Evolutionary conservation across 2,888 invertebrate genomes (phyloP).

Genomic region (Tipula vernalis): DNA sequence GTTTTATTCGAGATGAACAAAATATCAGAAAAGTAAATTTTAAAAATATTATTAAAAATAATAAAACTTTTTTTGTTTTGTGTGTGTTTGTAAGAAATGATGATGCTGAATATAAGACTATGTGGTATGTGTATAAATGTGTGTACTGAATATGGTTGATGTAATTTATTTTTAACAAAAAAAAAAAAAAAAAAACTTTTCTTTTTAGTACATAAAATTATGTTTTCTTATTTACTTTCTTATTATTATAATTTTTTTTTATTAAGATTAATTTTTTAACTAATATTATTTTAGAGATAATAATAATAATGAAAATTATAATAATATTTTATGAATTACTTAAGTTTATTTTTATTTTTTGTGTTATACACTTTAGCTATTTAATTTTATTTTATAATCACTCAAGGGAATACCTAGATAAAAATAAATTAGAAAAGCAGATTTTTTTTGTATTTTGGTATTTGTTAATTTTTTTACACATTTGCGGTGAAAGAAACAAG

Average conservation of each 20-base stretch:
- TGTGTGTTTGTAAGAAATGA: neutral
- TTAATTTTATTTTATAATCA: neutral
- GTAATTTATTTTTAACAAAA: neutral
- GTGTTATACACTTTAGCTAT: neutral
- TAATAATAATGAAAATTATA: neutral
- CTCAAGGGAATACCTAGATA: neutral
- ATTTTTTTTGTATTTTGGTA: neutral
- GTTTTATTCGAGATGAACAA: neutral
- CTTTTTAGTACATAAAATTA: neutral
- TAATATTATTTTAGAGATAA: neutral
- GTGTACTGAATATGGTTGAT: neutral
- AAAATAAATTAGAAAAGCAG: neutral
- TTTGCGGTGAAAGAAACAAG: neutral
- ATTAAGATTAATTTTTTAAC: constrained; percentile 4
- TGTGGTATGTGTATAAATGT: neutral
- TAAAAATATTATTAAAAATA: neutral
- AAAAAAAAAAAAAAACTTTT: neutral
- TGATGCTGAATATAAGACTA: neutral
- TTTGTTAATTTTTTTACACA: neutral
- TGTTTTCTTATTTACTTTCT: neutral
- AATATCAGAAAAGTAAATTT: neutral
- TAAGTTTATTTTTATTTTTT: neutral
- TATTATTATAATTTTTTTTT: neutral
- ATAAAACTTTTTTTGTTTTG: neutral
- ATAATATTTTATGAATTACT: neutral